Percentiles rank a stretch among this genome's conserved stretches.
These are phyloP conservation scores for Odontamblyopus lacepedii DNA, from an alignment of 2,797 vertebrate genomes.

Conservation along the genomic window DNA sequence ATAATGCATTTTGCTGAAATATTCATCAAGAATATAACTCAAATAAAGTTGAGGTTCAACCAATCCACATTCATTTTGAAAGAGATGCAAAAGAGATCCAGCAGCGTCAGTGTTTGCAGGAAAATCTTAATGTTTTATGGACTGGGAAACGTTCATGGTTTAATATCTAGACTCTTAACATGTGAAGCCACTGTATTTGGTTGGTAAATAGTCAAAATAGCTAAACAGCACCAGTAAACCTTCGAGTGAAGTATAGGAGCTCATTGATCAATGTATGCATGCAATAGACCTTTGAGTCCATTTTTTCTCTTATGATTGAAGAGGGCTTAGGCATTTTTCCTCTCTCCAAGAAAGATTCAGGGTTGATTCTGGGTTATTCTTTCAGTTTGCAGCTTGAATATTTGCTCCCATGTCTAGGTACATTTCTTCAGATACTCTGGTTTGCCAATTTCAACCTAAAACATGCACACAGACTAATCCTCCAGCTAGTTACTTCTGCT, in stretches of 20 bases:
- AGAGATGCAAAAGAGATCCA: constrained; percentile 27
- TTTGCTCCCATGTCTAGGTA: not conserved
- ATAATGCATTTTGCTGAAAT: constrained; percentile 57
- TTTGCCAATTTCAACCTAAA: not conserved
- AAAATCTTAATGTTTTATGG: constrained; percentile 31
- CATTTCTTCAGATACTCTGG: not conserved
- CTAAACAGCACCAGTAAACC: not conserved
- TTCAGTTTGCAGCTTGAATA: not conserved
- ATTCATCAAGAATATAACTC: constrained; percentile 53
- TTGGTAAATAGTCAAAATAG: constrained; percentile 8
- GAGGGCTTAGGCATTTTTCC: not conserved
- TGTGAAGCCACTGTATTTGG: constrained; percentile 14
- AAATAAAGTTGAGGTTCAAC: constrained; percentile 45
- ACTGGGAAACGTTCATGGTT: constrained; percentile 11
- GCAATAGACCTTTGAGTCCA: not conserved
- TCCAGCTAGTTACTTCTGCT: not conserved
- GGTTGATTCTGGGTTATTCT: not conserved
- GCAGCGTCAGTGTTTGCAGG: not conserved
- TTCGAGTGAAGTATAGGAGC: not conserved
- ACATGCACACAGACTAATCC: not conserved
- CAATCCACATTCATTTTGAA: constrained; percentile 36
- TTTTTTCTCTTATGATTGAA: not conserved
- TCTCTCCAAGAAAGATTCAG: not conserved
- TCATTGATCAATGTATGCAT: not conserved
- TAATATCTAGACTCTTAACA: constrained; percentile 11